phyloP scores from a whole-genome alignment of 2,888 invertebrate genomes.

The Nasonovia ribisnigri region DNA sequence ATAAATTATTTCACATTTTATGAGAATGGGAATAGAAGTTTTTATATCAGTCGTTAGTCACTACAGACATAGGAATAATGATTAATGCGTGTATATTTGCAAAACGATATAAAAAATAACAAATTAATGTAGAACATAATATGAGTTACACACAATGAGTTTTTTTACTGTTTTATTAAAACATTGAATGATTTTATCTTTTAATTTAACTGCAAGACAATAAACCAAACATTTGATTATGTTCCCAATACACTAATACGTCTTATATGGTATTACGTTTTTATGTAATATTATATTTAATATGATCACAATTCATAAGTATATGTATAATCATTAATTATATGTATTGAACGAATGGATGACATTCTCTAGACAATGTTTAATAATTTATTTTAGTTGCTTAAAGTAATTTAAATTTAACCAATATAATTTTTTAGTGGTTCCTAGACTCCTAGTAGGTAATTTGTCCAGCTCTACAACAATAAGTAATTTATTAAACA shows the following conservation, averaged over 20 bases:
- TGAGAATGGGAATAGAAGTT: not conserved
- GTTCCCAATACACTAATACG: not conserved
- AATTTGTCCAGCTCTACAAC: not conserved
- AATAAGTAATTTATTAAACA: not conserved
- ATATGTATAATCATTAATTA: not conserved
- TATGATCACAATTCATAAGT: not conserved
- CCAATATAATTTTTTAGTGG: not conserved
- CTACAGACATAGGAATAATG: not conserved
- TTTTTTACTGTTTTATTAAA: not conserved
- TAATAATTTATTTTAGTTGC: not conserved
- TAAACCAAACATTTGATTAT: not conserved
- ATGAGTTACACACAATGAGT: not conserved
- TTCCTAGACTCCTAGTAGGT: not conserved
- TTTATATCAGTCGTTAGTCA: not conserved
- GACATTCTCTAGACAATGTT: not conserved
- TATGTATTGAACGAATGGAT: not conserved
- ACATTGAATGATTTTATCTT: not conserved
- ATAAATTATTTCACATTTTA: not conserved
- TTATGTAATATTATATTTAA: not conserved
- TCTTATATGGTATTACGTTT: not conserved
- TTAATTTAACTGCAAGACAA: not conserved
- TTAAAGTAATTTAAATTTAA: not conserved
- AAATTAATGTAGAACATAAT: not conserved
- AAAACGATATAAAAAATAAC: not conserved
- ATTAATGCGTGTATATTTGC: not conserved